A percentile compares a stretch with the other conserved stretches of the same genome.
phyloP scores from a whole-genome alignment of 2,113 vertebrate species.

The Numenius arquata region DNA sequence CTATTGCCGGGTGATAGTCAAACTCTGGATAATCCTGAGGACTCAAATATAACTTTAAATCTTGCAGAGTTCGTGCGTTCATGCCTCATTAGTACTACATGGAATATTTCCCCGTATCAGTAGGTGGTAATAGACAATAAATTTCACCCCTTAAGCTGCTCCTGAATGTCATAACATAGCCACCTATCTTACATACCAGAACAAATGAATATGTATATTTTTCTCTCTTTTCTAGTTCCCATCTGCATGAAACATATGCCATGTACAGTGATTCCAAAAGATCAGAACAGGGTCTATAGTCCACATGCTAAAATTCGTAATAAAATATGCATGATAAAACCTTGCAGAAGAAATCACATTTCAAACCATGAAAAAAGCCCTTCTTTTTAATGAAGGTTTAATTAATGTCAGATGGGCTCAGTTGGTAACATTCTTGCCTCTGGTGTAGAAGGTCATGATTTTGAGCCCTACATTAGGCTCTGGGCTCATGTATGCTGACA shows the following conservation, averaged over 20 bases:
- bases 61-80: background rate
- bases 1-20: background rate
- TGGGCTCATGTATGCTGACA: slow-evolving; percentile 64
- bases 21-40: background rate
- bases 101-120: background rate
- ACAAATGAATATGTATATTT: slow-evolving; percentile 57
- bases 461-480: slow-evolving; percentile 41
- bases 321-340: slow-evolving; percentile 66
- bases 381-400: slow-evolving; percentile 67
- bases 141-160: background rate
- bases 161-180: background rate
- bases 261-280: slow-evolving; percentile 31
- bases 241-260: slow-evolving; percentile 68
- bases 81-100: background rate
- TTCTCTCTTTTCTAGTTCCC: slow-evolving; percentile 38
- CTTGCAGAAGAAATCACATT: slow-evolving; percentile 48
- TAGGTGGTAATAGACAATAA: background rate
- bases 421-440: slow-evolving; percentile 61
- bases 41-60: background rate
- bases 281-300: slow-evolving; percentile 51
- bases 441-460: slow-evolving; percentile 65
- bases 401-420: slow-evolving; percentile 66
- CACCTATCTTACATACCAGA: slow-evolving; percentile 9
- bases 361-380: slow-evolving; percentile 23
- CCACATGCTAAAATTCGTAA: slow-evolving; percentile 17